A percentile compares a stretch with the other conserved stretches of the same genome.
Evolutionary conservation across 1,140 invertebrate species (phyloP).

Genomic region (Antheraea pernyi): DNA sequence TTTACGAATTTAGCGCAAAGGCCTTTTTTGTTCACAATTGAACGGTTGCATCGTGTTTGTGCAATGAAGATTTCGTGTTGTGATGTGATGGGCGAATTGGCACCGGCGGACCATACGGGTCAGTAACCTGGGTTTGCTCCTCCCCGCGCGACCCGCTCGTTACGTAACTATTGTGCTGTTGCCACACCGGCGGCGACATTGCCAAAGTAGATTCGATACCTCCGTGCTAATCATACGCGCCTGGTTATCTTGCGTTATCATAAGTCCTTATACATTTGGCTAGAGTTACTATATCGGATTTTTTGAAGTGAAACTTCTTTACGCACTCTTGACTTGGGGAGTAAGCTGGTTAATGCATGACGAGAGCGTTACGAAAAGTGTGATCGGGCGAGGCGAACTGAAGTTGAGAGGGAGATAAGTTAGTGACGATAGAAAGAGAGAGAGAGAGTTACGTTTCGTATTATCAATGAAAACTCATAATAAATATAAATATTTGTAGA

Average conservation of each 20-base stretch:
- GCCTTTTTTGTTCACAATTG: conserved; percentile 30
- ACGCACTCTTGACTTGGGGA: too few species aligned
- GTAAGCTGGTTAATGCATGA: too few species aligned
- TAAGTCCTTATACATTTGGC: neutral
- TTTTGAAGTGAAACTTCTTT: too few species aligned
- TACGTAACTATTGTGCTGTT: conserved; percentile 65
- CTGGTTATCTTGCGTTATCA: conserved; percentile 36
- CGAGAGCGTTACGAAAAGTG: too few species aligned
- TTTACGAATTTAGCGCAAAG: conserved; percentile 24
- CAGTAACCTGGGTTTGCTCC: conserved; percentile 47
- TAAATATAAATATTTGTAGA: too few species aligned
- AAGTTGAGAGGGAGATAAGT: too few species aligned
- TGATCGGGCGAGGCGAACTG: too few species aligned
- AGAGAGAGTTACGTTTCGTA: too few species aligned
- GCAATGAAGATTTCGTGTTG: conserved; percentile 64
- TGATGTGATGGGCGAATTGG: conserved; percentile 70
- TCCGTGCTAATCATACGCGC: conserved; percentile 49
- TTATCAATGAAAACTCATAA: too few species aligned
- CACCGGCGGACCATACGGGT: conserved; percentile 66
- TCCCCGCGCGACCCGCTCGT: conserved; percentile 36
- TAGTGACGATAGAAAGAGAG: too few species aligned
- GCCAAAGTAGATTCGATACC: conserved; percentile 54
- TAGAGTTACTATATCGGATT: too few species aligned
- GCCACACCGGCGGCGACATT: conserved; percentile 58
- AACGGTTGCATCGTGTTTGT: conserved; percentile 44